Evolutionary conservation across 2,113 vertebrate genomes (phyloP).

Genomic region (Sisor rabdophorus): DNA sequence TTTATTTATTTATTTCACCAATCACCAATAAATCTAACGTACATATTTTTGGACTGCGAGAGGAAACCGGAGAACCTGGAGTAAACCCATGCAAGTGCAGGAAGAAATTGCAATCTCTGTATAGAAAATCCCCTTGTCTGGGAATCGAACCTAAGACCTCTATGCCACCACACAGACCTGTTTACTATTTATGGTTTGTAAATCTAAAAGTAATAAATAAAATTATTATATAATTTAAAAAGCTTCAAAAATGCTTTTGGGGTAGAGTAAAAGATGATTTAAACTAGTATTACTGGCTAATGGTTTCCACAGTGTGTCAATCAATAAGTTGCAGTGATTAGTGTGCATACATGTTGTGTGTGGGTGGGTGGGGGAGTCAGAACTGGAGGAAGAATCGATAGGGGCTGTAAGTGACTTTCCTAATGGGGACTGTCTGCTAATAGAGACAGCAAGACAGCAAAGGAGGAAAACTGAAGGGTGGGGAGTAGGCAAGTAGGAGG

Average conservation of each 20-base stretch:
- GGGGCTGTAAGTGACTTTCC: conserved; percentile 40
- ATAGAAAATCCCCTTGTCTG: too few relatives aligned
- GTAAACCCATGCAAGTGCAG: too few relatives aligned
- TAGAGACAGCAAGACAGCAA: conserved; percentile 21
- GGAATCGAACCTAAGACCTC: too few relatives aligned
- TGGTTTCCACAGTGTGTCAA: conserved; percentile 13
- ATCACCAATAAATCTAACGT: too few relatives aligned
- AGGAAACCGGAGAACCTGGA: too few relatives aligned
- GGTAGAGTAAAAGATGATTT: neutral
- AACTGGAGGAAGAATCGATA: conserved; percentile 44
- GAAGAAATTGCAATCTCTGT: too few relatives aligned
- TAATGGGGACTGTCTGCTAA: conserved; percentile 36
- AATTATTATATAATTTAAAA: too few relatives aligned
- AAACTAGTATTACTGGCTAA: conserved; percentile 7
- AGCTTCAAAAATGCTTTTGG: too few relatives aligned
- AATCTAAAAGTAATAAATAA: too few relatives aligned
- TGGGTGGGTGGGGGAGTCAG: conserved; percentile 27
- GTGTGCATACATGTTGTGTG: conserved; percentile 29
- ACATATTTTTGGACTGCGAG: too few relatives aligned
- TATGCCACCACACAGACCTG: too few relatives aligned
- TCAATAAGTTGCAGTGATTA: conserved; percentile 40
- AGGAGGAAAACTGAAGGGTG: neutral
- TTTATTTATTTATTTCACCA: neutral
- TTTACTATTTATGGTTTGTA: too few relatives aligned
- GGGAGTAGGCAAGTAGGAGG: neutral